phyloP scores from a whole-genome alignment of 2,888 invertebrate species.

The Dryobotodes eremita region DNA sequence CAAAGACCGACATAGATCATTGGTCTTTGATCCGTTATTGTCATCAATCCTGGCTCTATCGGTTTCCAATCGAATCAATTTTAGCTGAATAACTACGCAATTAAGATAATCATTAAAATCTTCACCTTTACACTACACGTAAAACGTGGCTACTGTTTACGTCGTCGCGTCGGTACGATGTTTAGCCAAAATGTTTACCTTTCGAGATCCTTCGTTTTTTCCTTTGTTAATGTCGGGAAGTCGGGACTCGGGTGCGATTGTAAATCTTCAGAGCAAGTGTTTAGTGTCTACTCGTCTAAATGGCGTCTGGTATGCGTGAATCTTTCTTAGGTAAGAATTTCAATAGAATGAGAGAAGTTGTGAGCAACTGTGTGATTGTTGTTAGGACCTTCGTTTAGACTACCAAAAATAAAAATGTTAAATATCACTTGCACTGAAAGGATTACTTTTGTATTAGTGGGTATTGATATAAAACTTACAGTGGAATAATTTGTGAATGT shows the following conservation, averaged over 20 bases:
- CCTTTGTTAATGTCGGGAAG: conserved; percentile 58
- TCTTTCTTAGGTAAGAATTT: conserved; percentile 13
- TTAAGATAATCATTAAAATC: conserved; percentile 19
- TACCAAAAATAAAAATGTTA: not conserved
- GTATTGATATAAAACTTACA: not conserved
- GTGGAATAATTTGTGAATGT: not conserved
- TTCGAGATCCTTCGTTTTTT: conserved; percentile 58
- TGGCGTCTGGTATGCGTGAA: conserved; percentile 47
- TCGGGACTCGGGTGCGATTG: conserved; percentile 52
- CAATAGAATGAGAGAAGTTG: not conserved
- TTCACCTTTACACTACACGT: conserved; percentile 33
- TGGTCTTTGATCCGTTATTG: not conserved
- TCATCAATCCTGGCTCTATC: not conserved
- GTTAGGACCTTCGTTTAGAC: not conserved
- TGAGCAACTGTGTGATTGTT: not conserved
- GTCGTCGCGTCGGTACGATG: conserved; percentile 45
- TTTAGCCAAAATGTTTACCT: conserved; percentile 62
- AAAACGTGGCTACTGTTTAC: conserved; percentile 59
- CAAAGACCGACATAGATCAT: not conserved
- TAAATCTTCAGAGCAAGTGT: conserved; percentile 62
- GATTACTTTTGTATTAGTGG: not conserved
- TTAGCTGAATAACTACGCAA: conserved; percentile 7
- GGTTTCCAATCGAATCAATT: not conserved
- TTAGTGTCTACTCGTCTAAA: conserved; percentile 52
- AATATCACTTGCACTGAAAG: not conserved